Base-by-base conservation (phyloP, 2,888 invertebrate genomes). In the Sarcophaga subvicina region DNA sequence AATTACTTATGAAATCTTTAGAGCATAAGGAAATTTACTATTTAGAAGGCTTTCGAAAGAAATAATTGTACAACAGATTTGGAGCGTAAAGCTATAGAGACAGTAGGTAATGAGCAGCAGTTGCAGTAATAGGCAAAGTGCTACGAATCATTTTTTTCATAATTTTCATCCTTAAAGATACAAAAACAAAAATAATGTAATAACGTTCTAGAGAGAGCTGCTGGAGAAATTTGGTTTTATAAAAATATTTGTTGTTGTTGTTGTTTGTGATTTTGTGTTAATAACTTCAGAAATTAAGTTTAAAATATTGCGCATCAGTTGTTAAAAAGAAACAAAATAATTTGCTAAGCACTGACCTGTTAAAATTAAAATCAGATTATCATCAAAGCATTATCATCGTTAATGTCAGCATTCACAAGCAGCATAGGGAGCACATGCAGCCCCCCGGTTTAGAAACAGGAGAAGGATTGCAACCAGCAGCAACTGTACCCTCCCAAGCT, bases 341-440 rank as follows among this genome's bases (percentile, higher is more conserved):
- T 62, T 67, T 77, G 63, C 69, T 47, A 25, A 85, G 78, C 77
- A 63, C 63, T 73, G 86, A 76, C 64, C 83, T 64, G 86, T 78
- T 83, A 75, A 83, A 86, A 83, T 80, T 75, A 78, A 83, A 83
- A 83, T 87, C 75, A 75, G 70, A 86, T 86, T 86, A 86, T 81
- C 78, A 78, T 86, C 86, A 83, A 83, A 86, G 86, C 54, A 80
- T 64, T 86, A 83, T 73, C 72, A 80, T 62, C 47, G 37, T 37
- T 37, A 37, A 37, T 6, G 37, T 37, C 37, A 37, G 37, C 37
- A 37, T 37, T 37, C 37, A 37, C 37, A 6, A 37, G 25, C 22
- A 22, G 22, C 22, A 22, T 1, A 22, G 22, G 22, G 6, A 37
- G 37, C 37, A 37, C 27, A 27, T 6, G 27, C 27, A 27, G 0